Base-by-base conservation (phyloP, 2,113 vertebrate genomes). In the Heterotis niloticus region DNA sequence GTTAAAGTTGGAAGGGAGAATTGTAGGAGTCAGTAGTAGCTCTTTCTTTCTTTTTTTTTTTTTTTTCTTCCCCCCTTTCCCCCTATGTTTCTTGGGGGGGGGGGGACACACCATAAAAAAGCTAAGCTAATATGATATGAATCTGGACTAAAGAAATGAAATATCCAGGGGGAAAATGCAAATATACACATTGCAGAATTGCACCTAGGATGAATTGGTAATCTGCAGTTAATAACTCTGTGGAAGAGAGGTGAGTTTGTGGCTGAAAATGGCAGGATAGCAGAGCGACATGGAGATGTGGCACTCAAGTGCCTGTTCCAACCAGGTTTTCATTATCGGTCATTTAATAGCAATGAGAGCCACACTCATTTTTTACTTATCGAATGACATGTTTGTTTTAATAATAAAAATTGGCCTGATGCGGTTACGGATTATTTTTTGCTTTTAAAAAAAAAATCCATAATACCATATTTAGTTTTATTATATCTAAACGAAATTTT, bases 401-500 rank as follows among this genome's bases (percentile, higher is more conserved):
- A 29, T n/a, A 72, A 44, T 44, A 7, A 44, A 44, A 44, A 44
- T 44, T 44, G 2, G 34, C 2, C 34, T 4, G 34, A 44, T 4
- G 7, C 7, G 34, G 34, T 44, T 44, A 44, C 3, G 7, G n/a
- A n/a, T n/a, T n/a, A n/a, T n/a, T n/a, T n/a, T 44, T 44, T 44
- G 34, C 7, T 44, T 44, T 44, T 44, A 4, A 44, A 44, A 44
- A n/a, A n/a, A n/a, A n/a, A n/a, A n/a, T n/a, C 7, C 34, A 44
- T 44, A 7, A 44, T 44, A 7, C 34, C 34, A n/a, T 54, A 72
- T 71, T 71, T 4, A 71, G 52, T 29, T 34, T 51, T 44, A 34
- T 70, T 70, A 44, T 51, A 18, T 60, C 23, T 71, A 76, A 71
- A 67, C 24, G 81, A 52, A 67, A 44, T 73, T 67, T 79, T 54